Evolutionary conservation across 2,797 vertebrate species (phyloP).

Genomic region (Phataginus tetradactyla): DNA sequence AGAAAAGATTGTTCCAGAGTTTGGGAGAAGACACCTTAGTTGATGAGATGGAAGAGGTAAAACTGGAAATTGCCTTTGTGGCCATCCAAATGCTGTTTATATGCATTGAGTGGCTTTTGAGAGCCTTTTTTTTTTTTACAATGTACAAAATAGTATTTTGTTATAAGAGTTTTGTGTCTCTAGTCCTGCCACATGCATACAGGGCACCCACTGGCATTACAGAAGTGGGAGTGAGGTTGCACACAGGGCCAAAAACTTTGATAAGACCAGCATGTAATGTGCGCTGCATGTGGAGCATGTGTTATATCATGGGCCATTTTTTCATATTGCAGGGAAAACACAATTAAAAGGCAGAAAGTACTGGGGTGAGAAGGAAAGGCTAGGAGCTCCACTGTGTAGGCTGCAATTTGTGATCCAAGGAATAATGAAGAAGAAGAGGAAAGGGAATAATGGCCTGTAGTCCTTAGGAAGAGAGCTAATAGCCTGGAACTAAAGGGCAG

Average conservation of each 20-base stretch:
- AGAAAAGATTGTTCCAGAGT: not conserved
- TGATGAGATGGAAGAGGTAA: not conserved
- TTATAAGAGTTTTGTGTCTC: not conserved
- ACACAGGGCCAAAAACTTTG: not conserved
- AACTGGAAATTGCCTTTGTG: not conserved
- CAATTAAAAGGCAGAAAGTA: not conserved
- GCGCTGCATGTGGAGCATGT: fast-evolving
- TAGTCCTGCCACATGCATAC: no score
- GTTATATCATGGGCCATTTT: not conserved
- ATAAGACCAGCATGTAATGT: not conserved
- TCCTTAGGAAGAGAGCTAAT: not conserved
- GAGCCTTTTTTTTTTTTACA: not conserved
- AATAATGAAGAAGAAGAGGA: not conserved
- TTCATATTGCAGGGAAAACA: not conserved
- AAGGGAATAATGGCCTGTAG: not conserved
- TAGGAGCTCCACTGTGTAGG: not conserved
- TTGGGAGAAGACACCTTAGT: not conserved
- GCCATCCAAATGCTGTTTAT: not conserved
- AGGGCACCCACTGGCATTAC: fast-evolving
- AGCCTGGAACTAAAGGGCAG: not conserved
- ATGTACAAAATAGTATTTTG: not conserved
- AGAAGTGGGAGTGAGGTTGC: not conserved
- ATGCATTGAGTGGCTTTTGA: not conserved
- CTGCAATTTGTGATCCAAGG: not conserved
- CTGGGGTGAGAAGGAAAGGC: not conserved